Evolutionary conservation across 1,140 invertebrate genomes (phyloP), one percentile per base, ranked within the genome.

Genomic region (Dinoponera quadriceps): DNA sequence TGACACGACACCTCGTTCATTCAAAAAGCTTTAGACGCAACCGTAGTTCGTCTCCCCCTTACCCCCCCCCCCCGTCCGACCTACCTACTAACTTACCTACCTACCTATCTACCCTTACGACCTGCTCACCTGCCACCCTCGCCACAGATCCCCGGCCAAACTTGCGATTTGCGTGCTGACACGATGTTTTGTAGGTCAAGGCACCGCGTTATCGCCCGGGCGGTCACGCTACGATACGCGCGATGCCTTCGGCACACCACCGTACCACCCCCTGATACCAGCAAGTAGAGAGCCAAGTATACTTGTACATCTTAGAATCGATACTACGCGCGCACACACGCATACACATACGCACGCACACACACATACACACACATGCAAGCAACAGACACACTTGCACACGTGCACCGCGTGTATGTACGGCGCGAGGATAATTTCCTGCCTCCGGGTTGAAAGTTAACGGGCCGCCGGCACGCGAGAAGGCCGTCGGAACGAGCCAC

Each of bases 1-100:
- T 88, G 74, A 83, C 84, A 88, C 74, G 66, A 87, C 57, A 83
- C 57, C 75, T 20, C 27, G 51, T 78, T 87, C 82, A 83, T 85
- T 87, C 62, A 75, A 51, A 48, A 66, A 25, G 78, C 86, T 88
- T 75, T 87, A 65, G 33, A 85, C 85, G 86, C 85, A 81, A 78
- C 48, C 44, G 73, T 80, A 85, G 85, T 51, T 73, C 55, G n/a
- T 77, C 63, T 44, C 33, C 22, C 3, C 9, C 11, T 22, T n/a
- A 16, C 5, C 11, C n/a, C 7, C 48, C n/a, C 2, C n/a, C 38
- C 22, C n/a, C 4, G 16, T 33, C 22, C 9, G 63, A 38, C 38
- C 38, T 4, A 44, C 38, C 38, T 44, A 44, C 38, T 11, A 9
- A 44, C 38, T 9, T 11, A 44, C 38, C 38, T 44, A 44, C 38